Base-by-base conservation (phyloP, 1,140 invertebrate species). In the Sinella curviseta region DNA sequence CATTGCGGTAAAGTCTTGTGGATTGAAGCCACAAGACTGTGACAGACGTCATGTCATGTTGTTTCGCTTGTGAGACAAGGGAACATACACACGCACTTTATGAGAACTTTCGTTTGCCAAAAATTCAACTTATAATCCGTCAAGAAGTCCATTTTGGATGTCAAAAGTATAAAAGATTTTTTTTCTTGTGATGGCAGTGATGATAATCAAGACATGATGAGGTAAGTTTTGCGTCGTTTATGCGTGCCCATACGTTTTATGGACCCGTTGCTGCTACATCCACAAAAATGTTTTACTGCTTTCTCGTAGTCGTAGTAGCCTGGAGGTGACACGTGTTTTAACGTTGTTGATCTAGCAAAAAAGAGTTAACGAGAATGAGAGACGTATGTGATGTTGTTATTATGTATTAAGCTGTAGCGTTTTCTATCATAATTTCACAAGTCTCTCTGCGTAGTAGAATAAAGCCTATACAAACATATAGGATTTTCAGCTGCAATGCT, bases 101-200 rank as follows among this genome's bases (percentile, higher is more conserved):
- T 70, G 31, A 70, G 26, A 70, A 70, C 31, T 70, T 33, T 30
- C n/a, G 8, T 48, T n/a, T 60, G 14, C 57, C 65, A 8, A 70
- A 70, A 31, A 70, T 12, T 70, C 26, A 70, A 33, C 26, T 70
- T 16, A 33, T 70, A 70, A 70, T 70, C 65, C 24, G 24, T 70
- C 65, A 70, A 70, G 55, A 70, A 70, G 26, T 70, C n/a, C 30
- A 70, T 70, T 70, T 70, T n/a, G 30, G 31, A 70, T 70, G 65
- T 70, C 65, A 33, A 17, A 70, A 70, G 26, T 30, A 14, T 8
- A 65, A 33, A 70, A 70, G 31, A 70, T 70, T 70, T 70, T 70
- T 12, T 1, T 24, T 17, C 1, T 31, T 4, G n/a, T 33, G 65
- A 70, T 70, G 65, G 14, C 16, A 17, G 65, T 70, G 26, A 30